These are phyloP conservation scores for Premnoplex brunnescens DNA, from an alignment of 2,797 vertebrate species.

Conservation along the genomic window DNA sequence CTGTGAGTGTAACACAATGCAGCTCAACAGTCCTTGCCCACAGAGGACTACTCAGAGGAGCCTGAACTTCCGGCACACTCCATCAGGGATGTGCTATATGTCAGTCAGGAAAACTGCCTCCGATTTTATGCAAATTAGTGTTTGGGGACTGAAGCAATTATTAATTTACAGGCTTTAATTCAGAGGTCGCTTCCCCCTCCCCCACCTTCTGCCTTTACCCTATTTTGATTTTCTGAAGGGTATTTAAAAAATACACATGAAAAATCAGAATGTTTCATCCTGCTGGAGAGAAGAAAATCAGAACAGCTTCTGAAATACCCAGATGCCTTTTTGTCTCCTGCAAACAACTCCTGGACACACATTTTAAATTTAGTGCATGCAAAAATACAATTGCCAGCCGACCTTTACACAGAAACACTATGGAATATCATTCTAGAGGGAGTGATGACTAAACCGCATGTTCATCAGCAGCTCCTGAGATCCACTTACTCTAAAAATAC, in stretches of 20 bases:
- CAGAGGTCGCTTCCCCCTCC: not conserved
- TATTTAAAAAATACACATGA: not conserved
- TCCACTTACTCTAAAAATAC: constrained; percentile 60
- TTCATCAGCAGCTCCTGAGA: constrained; percentile 37
- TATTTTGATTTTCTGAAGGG: not conserved
- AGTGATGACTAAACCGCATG: constrained; percentile 51
- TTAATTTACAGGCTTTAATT: not conserved
- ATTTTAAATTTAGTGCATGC: constrained; percentile 25
- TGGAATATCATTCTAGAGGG: constrained; percentile 3
- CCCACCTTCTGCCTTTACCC: accelerated
- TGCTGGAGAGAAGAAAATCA: not conserved
- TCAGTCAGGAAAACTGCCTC: constrained; percentile 7
- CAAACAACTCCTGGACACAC: not conserved
- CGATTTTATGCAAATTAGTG: not conserved
- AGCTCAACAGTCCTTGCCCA: accelerated
- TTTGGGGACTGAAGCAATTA: not conserved
- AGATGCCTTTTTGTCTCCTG: not conserved
- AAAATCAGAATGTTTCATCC: not conserved
- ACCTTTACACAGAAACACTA: not conserved
- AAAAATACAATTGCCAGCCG: constrained; percentile 40
- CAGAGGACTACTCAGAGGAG: too few species aligned
- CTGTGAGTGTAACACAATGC: accelerated
- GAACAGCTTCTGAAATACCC: not conserved
- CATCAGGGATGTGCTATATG: not conserved
- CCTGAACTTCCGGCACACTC: not conserved